Evolutionary conservation across 2,888 invertebrate genomes (phyloP).

Genomic region (Helobdella robusta): DNA sequence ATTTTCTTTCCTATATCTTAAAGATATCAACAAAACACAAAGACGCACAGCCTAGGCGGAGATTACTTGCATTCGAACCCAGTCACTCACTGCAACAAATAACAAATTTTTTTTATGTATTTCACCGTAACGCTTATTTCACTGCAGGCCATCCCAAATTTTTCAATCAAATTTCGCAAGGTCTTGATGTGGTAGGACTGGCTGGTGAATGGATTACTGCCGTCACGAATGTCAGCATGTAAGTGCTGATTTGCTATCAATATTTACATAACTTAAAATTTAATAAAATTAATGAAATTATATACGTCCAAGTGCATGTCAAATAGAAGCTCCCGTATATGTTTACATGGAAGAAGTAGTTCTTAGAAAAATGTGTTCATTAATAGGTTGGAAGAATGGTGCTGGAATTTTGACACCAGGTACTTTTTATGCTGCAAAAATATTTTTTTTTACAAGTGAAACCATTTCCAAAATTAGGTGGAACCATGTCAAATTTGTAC

Average conservation of each 20-base stretch:
- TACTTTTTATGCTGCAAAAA: background rate
- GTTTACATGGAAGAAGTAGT: constrained; percentile 21
- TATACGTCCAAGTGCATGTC: too few relatives aligned
- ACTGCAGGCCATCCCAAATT: constrained; percentile 24
- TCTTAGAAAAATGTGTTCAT: constrained; percentile 14
- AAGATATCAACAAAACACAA: too few relatives aligned
- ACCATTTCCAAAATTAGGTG: constrained; percentile 16
- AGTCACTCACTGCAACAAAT: too few relatives aligned
- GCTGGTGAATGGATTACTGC: constrained; percentile 27
- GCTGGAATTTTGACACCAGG: constrained; percentile 26
- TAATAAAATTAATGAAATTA: background rate
- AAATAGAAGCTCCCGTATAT: constrained; percentile 14
- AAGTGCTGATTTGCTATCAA: background rate
- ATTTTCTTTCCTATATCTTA: too few relatives aligned
- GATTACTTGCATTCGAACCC: too few relatives aligned
- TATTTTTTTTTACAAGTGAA: background rate
- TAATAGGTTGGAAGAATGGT: constrained; percentile 20
- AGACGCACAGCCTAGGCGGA: too few relatives aligned
- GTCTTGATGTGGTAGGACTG: constrained; percentile 24
- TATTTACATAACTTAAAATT: background rate
- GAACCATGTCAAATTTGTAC: constrained; percentile 27
- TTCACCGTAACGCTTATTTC: too few relatives aligned
- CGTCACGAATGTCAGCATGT: constrained; percentile 19
- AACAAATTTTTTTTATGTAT: too few relatives aligned
- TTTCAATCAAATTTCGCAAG: constrained; percentile 28